Evolutionary conservation across 2,113 vertebrate species (phyloP), one percentile per base, ranked within the genome.

Genomic region (Oplegnathus fasciatus): DNA sequence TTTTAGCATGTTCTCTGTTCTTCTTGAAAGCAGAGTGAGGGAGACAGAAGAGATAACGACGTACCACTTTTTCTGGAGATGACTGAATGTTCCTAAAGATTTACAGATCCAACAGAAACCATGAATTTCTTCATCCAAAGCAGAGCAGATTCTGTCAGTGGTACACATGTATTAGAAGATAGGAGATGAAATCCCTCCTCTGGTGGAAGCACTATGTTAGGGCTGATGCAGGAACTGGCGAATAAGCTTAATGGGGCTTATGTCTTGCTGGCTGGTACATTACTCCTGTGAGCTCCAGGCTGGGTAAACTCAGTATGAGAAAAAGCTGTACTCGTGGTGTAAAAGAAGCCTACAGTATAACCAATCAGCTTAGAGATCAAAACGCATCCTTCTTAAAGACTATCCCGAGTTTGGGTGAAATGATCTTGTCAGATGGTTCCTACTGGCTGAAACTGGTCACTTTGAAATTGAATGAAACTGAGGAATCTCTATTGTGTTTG

Each of bases 381-480:
- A 76, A 71, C 0, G 3, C 22, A 20, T 67, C 52, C 48, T 77
- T 20, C 58, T 60, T 68, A 57, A n/a, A 42, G 80, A 83, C 64
- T 58, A 42, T 46, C 30, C 18, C 0, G 5, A 48, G 44, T 57
- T 61, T 1, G 78, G 82, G 15, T 18, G 67, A 67, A 86, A 70
- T 20, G 34, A 83, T 88, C 72, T 70, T 30, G 66, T 82, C 84
- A 67, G 84, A 81, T 52, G 46, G 57, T 83, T 88, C 48, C 84
- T 78, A 24, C 78, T 26, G 26, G 71, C 65, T 82, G 67, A 85
- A 75, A 82, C 44, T 58, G 84, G 86, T 75, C 75, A 81, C 88
- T 94, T 88, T 94, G 91, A 93, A 90, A 85, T 67, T 34, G 76
- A 85, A 86, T 60, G 60, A 86, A 37, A 34, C 77, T 32, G 46